These are phyloP conservation scores for Anoplius nigerrimus DNA, from an alignment of 2,888 invertebrate species.

Conservation along the genomic window DNA sequence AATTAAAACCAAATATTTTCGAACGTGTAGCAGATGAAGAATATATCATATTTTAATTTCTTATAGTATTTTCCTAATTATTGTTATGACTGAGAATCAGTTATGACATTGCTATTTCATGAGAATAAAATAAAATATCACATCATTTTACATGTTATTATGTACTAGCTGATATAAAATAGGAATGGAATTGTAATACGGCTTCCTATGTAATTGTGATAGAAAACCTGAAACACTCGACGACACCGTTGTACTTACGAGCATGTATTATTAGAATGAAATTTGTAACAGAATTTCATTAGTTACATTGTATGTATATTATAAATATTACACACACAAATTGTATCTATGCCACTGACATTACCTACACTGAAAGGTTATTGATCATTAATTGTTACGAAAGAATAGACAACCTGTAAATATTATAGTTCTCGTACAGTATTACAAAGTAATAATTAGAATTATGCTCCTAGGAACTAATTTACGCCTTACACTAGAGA, in stretches of 20 bases:
- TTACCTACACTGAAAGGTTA: constrained; percentile 66
- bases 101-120: constrained; percentile 35
- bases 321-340: constrained; percentile 18
- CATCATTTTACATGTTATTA: constrained; percentile 16
- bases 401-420: constrained; percentile 67
- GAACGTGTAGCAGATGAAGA: constrained; percentile 30
- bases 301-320: background rate
- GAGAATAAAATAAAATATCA: constrained; percentile 11
- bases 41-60: constrained; percentile 61
- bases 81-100: constrained; percentile 36
- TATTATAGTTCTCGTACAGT: constrained; percentile 72
- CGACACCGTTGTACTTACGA: constrained; percentile 42
- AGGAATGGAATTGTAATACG: constrained; percentile 43
- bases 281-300: constrained; percentile 17
- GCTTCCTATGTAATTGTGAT: constrained; percentile 67
- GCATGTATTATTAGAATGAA: constrained; percentile 31
- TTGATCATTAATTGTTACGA: constrained; percentile 61
- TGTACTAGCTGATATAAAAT: constrained; percentile 30
- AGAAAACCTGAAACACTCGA: constrained; percentile 55
- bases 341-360: constrained; percentile 56
- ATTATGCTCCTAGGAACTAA: constrained; percentile 62
- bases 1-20: constrained; percentile 39
- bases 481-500: constrained; percentile 65
- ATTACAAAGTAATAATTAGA: constrained; percentile 72
- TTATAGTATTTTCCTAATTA: constrained; percentile 64